Evolutionary conservation across 2,797 vertebrate genomes (phyloP).

Genomic region (Sylvilagus floridanus): DNA sequence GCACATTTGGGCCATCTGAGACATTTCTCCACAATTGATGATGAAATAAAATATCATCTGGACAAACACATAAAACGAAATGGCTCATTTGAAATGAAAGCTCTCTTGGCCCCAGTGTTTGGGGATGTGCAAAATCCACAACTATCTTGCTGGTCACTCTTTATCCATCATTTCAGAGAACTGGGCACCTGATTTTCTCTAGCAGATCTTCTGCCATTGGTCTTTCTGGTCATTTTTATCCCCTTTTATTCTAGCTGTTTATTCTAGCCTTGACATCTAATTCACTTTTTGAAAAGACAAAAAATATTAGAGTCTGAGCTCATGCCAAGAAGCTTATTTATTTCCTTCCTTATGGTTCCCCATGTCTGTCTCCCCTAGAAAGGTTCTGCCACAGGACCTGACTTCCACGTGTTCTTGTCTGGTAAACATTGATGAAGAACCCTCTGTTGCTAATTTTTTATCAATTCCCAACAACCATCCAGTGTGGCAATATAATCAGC

Average conservation of each 20-base stretch:
- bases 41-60: conserved; percentile 6
- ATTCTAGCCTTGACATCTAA: conserved; percentile 8
- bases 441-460: background rate
- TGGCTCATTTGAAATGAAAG: background rate
- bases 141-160: background rate
- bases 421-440: background rate
- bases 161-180: background rate
- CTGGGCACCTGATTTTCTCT: background rate
- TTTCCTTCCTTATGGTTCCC: background rate
- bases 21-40: background rate
- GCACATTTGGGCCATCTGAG: background rate
- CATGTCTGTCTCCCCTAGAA: conserved; percentile 13
- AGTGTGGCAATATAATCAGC: background rate
- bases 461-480: background rate
- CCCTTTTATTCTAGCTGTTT: background rate
- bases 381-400: background rate
- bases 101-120: background rate
- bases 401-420: background rate
- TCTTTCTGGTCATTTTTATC: conserved; percentile 47
- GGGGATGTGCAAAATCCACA: background rate
- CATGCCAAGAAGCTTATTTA: conserved; percentile 52
- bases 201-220: background rate
- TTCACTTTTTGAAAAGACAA: conserved; percentile 12
- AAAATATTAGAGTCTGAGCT: background rate
- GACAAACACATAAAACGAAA: background rate